Base-by-base conservation (phyloP, 1,140 invertebrate species). In the Aphis gossypii region DNA sequence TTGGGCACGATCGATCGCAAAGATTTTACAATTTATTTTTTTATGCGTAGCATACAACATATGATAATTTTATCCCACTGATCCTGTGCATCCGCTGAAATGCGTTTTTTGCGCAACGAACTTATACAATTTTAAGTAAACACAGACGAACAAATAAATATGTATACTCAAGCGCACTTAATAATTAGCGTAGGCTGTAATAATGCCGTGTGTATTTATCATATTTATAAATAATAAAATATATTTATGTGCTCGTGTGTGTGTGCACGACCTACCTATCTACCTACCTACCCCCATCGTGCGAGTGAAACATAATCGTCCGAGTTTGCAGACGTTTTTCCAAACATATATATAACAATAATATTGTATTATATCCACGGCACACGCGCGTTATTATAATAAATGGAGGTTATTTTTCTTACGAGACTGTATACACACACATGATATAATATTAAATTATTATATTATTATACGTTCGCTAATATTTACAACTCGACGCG, bases 401-500 rank as follows among this genome's bases (percentile, higher is more conserved):
- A 83, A 83, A 38, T 38, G 21, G 82, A 21, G 25, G 20, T 83
- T 83, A 6, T 83, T 35, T 83, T 83, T 25, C 76, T 23, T 38
- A 21, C 38, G 82, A 35, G 82, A 83, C 21, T 41, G 20, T 23
- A 35, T 1, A 35, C 3, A n/a, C 5, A 41, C 35, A 38, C 5
- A 23, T 21, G 6, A 38, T 82, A 84, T 86, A 46, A 30, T 68
- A 68, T 68, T 30, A 30, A 68, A n/a, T n/a, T 44, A 86, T 25
- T 86, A 44, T 30, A 46, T 30, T 30, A 44, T 30, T 44, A 44
- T 88, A n/a, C 44, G 41, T 48, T 46, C 86, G 86, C 86, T 88
- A 46, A 48, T 88, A 88, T 88, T 88, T 48, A 88, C 44, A 88
- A 88, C 86, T 88, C 86, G 18, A 88, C 86, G 46, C 2, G n/a